Evolutionary conservation across 1,140 invertebrate genomes (phyloP), one percentile per base, ranked within the genome.

Genomic region (Micrasema minimum): DNA sequence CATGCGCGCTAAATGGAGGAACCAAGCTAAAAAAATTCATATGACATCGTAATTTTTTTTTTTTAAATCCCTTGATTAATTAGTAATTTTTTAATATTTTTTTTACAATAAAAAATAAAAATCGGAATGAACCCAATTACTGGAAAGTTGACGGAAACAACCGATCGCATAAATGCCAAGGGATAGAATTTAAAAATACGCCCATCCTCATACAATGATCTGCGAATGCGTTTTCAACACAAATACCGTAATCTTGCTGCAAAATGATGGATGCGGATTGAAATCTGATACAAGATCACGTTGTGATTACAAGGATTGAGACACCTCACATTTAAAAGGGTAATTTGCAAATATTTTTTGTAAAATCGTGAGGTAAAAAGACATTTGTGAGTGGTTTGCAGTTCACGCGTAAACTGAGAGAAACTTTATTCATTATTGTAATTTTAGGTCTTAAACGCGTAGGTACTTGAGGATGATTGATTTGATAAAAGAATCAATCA

Each of bases 111-210:
- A n/a, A n/a, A n/a, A n/a, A n/a, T n/a, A n/a, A n/a, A n/a, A n/a
- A n/a, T n/a, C n/a, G n/a, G n/a, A n/a, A n/a, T n/a, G n/a, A n/a
- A 55, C 26, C 26, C 3, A 16, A 37, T 55, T 6, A 31, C 26
- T 55, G 26, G 37, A 59, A 41, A 59, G 55, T 59, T 14, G 3
- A 12, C 31, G 35, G 55, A 59, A 59, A 59, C 16, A 59, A 20
- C 55, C 55, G 55, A 59, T 43, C 37, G 37, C 55, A 22, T 38
- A 18, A 41, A 14, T 18, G 50, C 11, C n/a, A n/a, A n/a, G n/a
- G n/a, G n/a, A n/a, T n/a, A n/a, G n/a, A n/a, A n/a, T 11, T 38
- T 23, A 0, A 14, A 31, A 22, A 38, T 35, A 59, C 35, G 55
- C 55, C 55, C 37, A 14, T 31, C 7, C 7, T 31, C 26, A 31